A percentile compares a stretch with the other conserved stretches of the same genome.
Conservation (phyloP, 2,797 vertebrate genomes). For the Sparidentex hasta region DNA sequence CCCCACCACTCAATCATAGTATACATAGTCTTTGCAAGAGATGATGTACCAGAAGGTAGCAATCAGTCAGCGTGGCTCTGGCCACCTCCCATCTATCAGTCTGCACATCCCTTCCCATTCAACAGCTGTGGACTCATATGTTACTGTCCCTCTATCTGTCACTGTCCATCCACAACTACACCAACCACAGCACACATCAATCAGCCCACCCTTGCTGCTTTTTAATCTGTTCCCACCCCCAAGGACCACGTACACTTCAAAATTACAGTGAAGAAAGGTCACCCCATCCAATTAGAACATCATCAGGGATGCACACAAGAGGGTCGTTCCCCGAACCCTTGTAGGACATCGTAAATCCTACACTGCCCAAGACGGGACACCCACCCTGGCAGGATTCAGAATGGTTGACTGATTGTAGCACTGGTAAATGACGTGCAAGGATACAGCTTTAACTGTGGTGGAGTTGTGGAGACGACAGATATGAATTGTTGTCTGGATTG, state of each 20-base stretch:
- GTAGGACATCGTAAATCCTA: constrained; percentile 88
- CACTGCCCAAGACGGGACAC: constrained; percentile 47
- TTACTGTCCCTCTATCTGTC: constrained; percentile 76
- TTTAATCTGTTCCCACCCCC: constrained; percentile 78
- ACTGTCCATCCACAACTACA: constrained; percentile 65
- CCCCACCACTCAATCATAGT: constrained; percentile 6
- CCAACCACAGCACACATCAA: constrained; percentile 73
- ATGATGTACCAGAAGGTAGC: constrained; percentile 65
- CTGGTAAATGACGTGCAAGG: constrained; percentile 26
- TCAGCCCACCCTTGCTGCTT: constrained; percentile 72
- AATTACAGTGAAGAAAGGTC: constrained; percentile 91
- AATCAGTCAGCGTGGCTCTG: constrained; percentile 62
- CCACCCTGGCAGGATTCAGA: constrained; percentile 40
- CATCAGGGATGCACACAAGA: constrained; percentile 91
- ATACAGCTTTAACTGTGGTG: constrained; percentile 30
- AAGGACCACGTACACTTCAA: constrained; percentile 60
- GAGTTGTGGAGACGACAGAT: not conserved
- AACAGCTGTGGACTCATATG: constrained; percentile 74
- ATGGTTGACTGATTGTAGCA: constrained; percentile 49
- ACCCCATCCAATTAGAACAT: constrained; percentile 95
- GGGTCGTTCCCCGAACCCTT: constrained; percentile 66
- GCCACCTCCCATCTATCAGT: constrained; percentile 64
- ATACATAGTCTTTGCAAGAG: constrained; percentile 17
- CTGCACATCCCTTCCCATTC: constrained; percentile 53
- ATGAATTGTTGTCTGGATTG: constrained; percentile 34